phyloP scores from a whole-genome alignment of 1,140 invertebrate genomes.

The Conus ventricosus region DNA sequence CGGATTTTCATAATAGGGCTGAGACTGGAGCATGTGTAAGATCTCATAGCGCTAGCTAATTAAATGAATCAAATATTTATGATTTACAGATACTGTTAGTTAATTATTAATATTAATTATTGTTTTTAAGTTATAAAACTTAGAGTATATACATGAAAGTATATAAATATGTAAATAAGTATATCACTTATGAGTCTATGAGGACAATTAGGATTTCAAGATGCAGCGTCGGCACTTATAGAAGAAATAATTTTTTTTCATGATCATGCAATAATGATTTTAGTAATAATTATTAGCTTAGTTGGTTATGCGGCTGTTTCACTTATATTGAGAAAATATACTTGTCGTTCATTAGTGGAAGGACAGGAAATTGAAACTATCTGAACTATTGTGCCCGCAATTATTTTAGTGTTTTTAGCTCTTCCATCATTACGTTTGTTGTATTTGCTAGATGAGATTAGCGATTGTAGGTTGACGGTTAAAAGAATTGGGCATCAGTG shows the following conservation, averaged over 20 bases:
- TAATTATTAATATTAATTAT: no score
- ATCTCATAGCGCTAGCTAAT: background rate
- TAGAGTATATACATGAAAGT: no score
- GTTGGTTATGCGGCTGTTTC: conserved; percentile 71
- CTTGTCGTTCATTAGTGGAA: conserved; percentile 73
- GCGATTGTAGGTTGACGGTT: conserved; percentile 76
- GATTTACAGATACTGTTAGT: background rate
- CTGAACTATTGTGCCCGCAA: conserved; percentile 80
- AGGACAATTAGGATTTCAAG: conserved; percentile 78
- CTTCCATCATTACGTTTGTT: conserved; percentile 79
- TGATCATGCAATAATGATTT: conserved; percentile 78
- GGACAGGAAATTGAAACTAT: conserved; percentile 79
- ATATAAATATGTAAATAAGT: no score
- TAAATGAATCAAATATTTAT: no score
- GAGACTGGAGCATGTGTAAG: conserved; percentile 1
- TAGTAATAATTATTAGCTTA: conserved; percentile 72
- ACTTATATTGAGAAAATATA: conserved; percentile 75
- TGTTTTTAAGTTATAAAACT: no score
- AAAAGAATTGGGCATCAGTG: conserved; percentile 82
- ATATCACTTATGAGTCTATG: conserved; percentile 70
- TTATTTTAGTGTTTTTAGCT: conserved; percentile 81
- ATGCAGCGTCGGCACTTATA: conserved; percentile 78
- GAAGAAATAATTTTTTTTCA: conserved; percentile 80
- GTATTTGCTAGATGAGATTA: conserved; percentile 80
- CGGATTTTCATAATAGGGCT: conserved; percentile 24